A percentile compares a stretch with the other conserved stretches of the same genome.
phyloP scores from a whole-genome alignment of 2,888 invertebrate species.

The Acronicta psi region DNA sequence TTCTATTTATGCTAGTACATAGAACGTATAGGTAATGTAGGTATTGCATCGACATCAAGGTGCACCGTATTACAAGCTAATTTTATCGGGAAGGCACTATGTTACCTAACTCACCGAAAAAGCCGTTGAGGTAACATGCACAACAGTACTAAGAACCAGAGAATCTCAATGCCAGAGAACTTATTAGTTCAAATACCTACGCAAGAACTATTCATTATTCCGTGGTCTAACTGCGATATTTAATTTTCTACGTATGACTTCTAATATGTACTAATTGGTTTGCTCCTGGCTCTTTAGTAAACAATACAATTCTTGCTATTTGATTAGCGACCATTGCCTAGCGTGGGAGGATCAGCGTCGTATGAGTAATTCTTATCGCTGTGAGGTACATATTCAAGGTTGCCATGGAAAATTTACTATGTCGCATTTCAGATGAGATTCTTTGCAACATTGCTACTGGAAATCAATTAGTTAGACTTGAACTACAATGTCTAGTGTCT shows the following conservation, averaged over 20 bases:
- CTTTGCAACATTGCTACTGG: constrained; percentile 18
- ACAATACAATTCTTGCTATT: constrained; percentile 50
- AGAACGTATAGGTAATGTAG: constrained; percentile 24
- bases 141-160: not conserved
- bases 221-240: not conserved
- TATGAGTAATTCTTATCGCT: constrained; percentile 77
- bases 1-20: constrained; percentile 24
- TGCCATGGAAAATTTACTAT: constrained; percentile 73
- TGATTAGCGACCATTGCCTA: constrained; percentile 62
- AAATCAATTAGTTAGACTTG: constrained; percentile 8
- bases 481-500: constrained; percentile 1
- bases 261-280: constrained; percentile 26
- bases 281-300: constrained; percentile 19
- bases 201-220: not conserved
- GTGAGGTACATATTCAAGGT: constrained; percentile 67
- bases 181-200: not conserved
- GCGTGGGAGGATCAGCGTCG: constrained; percentile 64
- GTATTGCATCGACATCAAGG: constrained; percentile 38
- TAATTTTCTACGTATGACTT: constrained; percentile 4
- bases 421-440: constrained; percentile 30
- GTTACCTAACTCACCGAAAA: constrained; percentile 15
- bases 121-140: not conserved
- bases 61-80: constrained; percentile 40
- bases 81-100: constrained; percentile 25
- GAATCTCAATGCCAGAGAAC: not conserved